Conservation (phyloP, 2,113 vertebrate genomes). For the Bubo bubo region DNA sequence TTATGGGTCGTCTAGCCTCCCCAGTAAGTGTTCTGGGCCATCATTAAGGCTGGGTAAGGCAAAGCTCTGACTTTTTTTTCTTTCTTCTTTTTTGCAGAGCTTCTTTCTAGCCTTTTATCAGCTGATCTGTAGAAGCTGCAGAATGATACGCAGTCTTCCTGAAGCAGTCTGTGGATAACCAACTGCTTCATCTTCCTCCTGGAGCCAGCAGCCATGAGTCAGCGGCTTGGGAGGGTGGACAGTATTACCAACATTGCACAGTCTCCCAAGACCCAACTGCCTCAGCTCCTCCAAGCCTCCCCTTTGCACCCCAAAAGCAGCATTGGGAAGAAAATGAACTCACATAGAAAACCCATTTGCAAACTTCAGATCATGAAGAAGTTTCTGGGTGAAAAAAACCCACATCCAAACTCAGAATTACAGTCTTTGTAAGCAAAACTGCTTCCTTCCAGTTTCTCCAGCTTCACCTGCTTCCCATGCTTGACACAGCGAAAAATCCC, state of each 20-base stretch:
- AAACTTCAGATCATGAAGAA: not conserved
- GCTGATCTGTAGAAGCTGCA: not conserved
- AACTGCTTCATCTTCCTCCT: not conserved
- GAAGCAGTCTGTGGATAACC: not conserved
- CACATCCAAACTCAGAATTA: not conserved
- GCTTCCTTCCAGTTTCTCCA: conserved; percentile 3
- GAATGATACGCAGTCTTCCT: not conserved
- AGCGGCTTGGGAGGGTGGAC: not conserved
- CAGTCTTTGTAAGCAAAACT: not conserved
- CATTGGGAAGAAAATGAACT: not conserved
- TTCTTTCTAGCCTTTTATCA: not conserved
- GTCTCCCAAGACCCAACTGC: not conserved
- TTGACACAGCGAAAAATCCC: not conserved
- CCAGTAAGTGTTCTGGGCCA: not conserved
- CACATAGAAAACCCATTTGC: not conserved
- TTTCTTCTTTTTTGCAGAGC: not conserved
- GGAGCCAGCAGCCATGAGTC: not conserved
- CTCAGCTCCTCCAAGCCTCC: not conserved
- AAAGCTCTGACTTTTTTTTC: not conserved
- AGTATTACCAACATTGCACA: not conserved
- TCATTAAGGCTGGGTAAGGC: not conserved
- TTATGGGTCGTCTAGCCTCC: not conserved
- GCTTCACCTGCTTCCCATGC: conserved; percentile 10
- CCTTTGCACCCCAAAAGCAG: not conserved
- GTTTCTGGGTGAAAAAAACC: not conserved